These are phyloP conservation scores for Apodemus sylvaticus DNA, from an alignment of 2,113 vertebrate genomes.

Conservation along the genomic window DNA sequence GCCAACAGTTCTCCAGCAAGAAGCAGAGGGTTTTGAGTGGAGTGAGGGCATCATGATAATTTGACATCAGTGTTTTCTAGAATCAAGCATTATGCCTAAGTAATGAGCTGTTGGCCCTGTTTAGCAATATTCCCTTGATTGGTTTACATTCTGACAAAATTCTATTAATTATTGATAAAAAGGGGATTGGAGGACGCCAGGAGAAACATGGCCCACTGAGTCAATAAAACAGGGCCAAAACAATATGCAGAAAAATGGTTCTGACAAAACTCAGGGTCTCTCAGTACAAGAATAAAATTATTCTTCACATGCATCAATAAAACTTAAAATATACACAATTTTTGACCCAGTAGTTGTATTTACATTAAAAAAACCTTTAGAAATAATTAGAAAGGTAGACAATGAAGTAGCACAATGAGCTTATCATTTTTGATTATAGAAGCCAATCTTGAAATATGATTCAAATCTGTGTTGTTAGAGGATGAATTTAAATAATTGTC, in stretches of 20 bases:
- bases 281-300: background rate
- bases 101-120: background rate
- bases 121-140: background rate
- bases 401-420: background rate
- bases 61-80: background rate
- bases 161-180: background rate
- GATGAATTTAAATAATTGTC: background rate
- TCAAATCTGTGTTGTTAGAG: background rate
- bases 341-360: background rate
- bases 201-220: background rate
- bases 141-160: background rate
- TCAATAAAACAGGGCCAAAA: background rate
- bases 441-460: background rate
- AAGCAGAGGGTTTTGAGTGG: background rate
- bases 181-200: background rate
- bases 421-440: background rate
- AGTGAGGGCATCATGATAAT: too few species aligned
- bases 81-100: background rate
- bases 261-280: too few species aligned
- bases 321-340: background rate
- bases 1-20: background rate
- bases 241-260: background rate
- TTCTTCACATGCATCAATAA: background rate
- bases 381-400: background rate
- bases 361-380: background rate